These are phyloP conservation scores for Ganaspis sp. DNA, from an alignment of 1,140 invertebrate genomes.

Conservation along the genomic window DNA sequence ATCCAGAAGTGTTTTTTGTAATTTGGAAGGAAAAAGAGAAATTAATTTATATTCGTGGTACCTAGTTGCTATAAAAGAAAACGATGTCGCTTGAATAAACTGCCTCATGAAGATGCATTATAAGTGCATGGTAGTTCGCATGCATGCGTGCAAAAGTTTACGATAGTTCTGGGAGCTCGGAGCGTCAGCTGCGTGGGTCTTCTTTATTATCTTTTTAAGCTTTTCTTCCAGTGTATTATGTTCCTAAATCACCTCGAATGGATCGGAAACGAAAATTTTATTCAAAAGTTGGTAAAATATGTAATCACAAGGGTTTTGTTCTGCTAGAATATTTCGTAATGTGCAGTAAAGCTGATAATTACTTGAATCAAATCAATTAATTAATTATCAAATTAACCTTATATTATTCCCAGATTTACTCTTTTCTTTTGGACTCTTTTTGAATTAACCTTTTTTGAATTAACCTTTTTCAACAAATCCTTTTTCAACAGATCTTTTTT, in stretches of 20 bases:
- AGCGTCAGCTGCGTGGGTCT: constrained; percentile 6
- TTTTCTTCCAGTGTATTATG: neutral
- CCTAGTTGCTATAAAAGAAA: neutral
- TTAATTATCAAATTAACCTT: too few relatives aligned
- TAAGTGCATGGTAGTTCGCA: neutral
- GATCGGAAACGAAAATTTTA: neutral
- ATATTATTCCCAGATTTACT: too few relatives aligned
- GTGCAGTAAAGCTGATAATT: too few relatives aligned
- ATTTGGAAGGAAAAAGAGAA: neutral
- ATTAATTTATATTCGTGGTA: constrained; percentile 6
- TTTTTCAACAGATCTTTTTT: too few relatives aligned
- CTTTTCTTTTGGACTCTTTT: too few relatives aligned
- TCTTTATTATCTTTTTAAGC: neutral
- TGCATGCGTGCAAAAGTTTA: constrained; percentile 5
- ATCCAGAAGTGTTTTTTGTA: too few relatives aligned
- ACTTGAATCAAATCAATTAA: too few relatives aligned
- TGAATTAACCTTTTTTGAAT: too few relatives aligned
- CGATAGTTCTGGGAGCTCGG: neutral
- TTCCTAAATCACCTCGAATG: neutral
- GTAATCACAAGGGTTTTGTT: neutral
- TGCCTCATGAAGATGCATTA: constrained; percentile 1
- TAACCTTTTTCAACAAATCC: too few relatives aligned
- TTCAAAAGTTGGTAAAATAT: neutral
- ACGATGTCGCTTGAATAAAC: constrained; percentile 5
- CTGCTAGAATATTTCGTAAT: too few relatives aligned